These are phyloP conservation scores for Orientallactaga bullata DNA, from an alignment of 2,113 vertebrate species.

Conservation along the genomic window DNA sequence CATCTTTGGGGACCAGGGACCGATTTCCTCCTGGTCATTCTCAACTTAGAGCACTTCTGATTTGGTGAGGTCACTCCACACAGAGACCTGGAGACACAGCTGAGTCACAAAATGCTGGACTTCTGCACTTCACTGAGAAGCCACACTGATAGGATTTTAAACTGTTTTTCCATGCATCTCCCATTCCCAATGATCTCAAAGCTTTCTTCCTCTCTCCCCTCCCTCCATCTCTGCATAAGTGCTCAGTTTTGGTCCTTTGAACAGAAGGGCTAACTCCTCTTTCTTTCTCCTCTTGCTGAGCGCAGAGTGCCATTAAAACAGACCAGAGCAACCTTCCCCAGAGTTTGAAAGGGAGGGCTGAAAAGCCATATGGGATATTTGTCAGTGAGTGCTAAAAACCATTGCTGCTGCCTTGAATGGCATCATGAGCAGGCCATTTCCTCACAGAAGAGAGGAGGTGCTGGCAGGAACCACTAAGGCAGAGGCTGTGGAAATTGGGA, in stretches of 20 bases:
- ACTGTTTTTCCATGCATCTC: background rate
- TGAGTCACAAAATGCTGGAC: background rate
- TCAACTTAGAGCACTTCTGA: background rate
- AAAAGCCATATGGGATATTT: background rate
- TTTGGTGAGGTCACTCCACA: background rate
- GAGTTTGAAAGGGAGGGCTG: conserved; percentile 50
- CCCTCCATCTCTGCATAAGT: background rate
- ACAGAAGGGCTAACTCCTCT: conserved; percentile 36
- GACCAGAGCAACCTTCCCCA: background rate
- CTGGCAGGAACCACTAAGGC: background rate
- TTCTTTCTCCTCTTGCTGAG: conserved; percentile 30
- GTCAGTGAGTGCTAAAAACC: conserved; percentile 4
- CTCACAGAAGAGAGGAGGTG: background rate
- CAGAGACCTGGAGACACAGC: background rate
- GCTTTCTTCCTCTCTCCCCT: background rate
- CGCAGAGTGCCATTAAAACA: conserved; percentile 48
- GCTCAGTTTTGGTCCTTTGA: conserved; percentile 15
- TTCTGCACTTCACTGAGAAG: background rate
- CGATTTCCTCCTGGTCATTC: background rate
- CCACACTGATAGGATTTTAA: background rate
- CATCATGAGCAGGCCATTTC: conserved; percentile 23
- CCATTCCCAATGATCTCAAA: background rate
- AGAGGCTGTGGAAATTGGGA: conserved; percentile 13
- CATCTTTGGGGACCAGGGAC: background rate
- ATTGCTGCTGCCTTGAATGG: background rate